Evolutionary conservation across 2,797 vertebrate genomes (phyloP), one percentile per base, ranked within the genome.

Genomic region (Sciurus carolinensis): DNA sequence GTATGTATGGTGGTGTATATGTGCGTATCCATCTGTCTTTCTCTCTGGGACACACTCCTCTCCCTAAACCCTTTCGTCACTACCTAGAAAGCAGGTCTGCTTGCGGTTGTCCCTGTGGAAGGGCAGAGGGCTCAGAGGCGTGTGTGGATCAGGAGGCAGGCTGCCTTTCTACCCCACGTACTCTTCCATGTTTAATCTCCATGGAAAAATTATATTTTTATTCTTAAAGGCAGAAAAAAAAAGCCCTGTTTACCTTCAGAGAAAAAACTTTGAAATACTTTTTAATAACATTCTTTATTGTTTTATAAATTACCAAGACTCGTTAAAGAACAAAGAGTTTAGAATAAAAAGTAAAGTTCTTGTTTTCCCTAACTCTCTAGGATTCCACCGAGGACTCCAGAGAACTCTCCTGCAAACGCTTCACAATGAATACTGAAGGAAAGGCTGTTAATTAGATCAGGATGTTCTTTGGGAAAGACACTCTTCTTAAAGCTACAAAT

Each of bases 201-300:
- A 77, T 59, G 47, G 30, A 81, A 96, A 4, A 90, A 79, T 79
- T 72, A 75, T n/a, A 82, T 57, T 81, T 82, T 17, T 83, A 82
- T 86, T 91, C 75, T 85, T 82, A 57, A 73, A 88, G 36, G 14
- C 5, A 39, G 14, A 33, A 36, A 36, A 42, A n/a, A 85, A 54
- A 22, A 15, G 62, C 47, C 67, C 67, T 50, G 92, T 67, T 28
- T 36, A 30, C 6, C 8, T 42, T 30, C 15, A 87, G 39, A 30
- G 89, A 36, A 13, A 67, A 81, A 64, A 39, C 39, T 67, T n/a
- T 62, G n/a, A 90, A 94, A 71, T 80, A 26, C 10, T 59, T 90
- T 87, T 79, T 66, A 71, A 95, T 90, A 87, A 47, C 15, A 66
- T 54, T 52, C 33, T 79, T 85, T 59, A 69, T 87, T 87, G 30